Conservation (phyloP, 2,113 vertebrate species). For the Arvicanthis niloticus region DNA sequence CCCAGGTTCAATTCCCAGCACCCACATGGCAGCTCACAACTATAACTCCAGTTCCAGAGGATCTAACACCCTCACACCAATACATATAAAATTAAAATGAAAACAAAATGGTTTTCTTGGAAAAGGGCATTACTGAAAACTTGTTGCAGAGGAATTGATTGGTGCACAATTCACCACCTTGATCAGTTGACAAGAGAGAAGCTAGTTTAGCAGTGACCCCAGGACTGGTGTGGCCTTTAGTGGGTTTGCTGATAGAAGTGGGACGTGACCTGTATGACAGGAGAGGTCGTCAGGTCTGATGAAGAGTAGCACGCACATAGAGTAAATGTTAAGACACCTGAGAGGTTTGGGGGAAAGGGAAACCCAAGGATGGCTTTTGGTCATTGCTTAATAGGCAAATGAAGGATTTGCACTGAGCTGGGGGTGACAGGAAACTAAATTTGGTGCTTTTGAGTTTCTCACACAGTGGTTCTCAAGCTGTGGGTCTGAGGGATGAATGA, state of each 20-base stretch:
- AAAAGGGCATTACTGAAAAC: neutral
- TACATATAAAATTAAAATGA: too few relatives aligned
- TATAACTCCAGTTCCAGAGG: neutral
- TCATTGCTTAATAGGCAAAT: neutral
- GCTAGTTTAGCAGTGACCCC: neutral
- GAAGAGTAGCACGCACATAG: neutral
- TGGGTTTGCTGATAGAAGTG: neutral
- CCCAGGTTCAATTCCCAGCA: neutral
- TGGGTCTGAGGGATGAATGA: neutral
- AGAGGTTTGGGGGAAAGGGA: too few relatives aligned
- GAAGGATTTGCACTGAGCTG: neutral
- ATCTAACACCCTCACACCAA: neutral
- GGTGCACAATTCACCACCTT: neutral
- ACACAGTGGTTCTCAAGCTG: neutral
- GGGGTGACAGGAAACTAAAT: neutral
- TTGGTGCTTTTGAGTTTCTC: neutral
- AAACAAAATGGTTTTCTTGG: too few relatives aligned
- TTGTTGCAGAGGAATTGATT: neutral
- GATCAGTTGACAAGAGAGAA: neutral
- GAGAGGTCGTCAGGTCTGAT: neutral
- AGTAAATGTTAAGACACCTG: neutral
- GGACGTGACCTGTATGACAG: neutral
- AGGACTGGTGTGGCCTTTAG: neutral
- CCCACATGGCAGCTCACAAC: neutral
- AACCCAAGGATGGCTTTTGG: neutral